A percentile compares a stretch with the other conserved stretches of the same genome.
Conservation (phyloP, 2,888 invertebrate species). For the Chirona hameri region DNA sequence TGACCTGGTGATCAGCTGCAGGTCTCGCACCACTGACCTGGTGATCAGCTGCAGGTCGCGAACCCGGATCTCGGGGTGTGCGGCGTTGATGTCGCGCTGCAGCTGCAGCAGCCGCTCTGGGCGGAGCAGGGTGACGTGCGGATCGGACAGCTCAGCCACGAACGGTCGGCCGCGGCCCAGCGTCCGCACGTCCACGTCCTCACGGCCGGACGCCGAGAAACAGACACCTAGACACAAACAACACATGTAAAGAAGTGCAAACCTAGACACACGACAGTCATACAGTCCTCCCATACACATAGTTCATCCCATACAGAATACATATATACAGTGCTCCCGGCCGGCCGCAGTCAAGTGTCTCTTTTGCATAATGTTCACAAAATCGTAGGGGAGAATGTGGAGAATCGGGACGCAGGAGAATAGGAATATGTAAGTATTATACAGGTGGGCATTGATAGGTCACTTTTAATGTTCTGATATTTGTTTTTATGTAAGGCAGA, state of each 20-base stretch:
- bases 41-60: constrained; percentile 62
- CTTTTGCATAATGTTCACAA: no score
- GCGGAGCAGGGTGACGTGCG: constrained; percentile 56
- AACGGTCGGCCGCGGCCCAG: constrained; percentile 90
- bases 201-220: constrained; percentile 88
- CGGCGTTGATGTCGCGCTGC: constrained; percentile 58
- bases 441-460: no score
- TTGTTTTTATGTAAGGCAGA: no score
- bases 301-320: no score
- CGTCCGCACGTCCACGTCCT: constrained; percentile 95
- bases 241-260: neutral
- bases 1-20: neutral
- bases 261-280: neutral
- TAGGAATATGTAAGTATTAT: no score
- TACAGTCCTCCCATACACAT: no score
- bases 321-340: no score
- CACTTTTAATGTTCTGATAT: no score
- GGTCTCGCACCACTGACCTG: constrained; percentile 48
- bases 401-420: no score
- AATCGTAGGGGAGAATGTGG: no score
- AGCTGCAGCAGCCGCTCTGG: constrained; percentile 54
- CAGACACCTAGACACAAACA: constrained; percentile 54
- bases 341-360: no score
- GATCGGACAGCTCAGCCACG: constrained; percentile 75
- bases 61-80: constrained; percentile 54